A percentile compares a stretch with the other conserved stretches of the same genome.
Conservation (phyloP, 1,140 invertebrate genomes). For the Epicauta chinensis region DNA sequence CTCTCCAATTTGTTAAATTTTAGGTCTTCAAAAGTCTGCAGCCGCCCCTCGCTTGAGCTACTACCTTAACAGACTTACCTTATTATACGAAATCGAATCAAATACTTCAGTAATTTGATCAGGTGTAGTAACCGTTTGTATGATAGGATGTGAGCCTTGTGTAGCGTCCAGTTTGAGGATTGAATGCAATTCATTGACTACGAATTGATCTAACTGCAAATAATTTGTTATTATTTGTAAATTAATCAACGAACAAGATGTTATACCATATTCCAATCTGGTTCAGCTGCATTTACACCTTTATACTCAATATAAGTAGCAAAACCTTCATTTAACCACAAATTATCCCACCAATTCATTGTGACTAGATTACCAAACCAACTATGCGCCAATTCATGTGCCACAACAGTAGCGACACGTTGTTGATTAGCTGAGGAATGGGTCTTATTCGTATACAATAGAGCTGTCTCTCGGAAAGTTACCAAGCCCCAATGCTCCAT, state of each 20-base stretch:
- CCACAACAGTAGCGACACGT: constrained; percentile 71
- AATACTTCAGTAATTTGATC: constrained; percentile 90
- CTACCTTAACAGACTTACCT: too few relatives aligned
- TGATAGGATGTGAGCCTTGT: constrained; percentile 80
- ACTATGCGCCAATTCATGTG: constrained; percentile 90
- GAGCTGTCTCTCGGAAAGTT: constrained; percentile 74
- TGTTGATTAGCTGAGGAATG: constrained; percentile 71
- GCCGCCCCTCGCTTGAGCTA: too few relatives aligned
- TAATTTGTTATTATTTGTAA: too few relatives aligned
- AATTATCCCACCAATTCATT: constrained; percentile 88
- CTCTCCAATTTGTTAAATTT: too few relatives aligned
- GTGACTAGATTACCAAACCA: constrained; percentile 89
- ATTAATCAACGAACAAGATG: too few relatives aligned
- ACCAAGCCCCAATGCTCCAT: constrained; percentile 94
- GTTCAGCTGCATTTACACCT: constrained; percentile 62
- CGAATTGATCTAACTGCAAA: constrained; percentile 54
- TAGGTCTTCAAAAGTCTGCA: too few relatives aligned
- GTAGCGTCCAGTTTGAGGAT: constrained; percentile 74
- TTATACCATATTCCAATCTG: constrained; percentile 80
- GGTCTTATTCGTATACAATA: constrained; percentile 63
- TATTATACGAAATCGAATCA: constrained; percentile 87
- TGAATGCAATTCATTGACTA: constrained; percentile 62
- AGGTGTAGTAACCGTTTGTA: constrained; percentile 74
- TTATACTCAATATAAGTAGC: constrained; percentile 82
- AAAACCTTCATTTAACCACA: constrained; percentile 92